These are phyloP conservation scores for Diglossa cyanea DNA, from an alignment of 2,797 vertebrate genomes.

Conservation along the genomic window DNA sequence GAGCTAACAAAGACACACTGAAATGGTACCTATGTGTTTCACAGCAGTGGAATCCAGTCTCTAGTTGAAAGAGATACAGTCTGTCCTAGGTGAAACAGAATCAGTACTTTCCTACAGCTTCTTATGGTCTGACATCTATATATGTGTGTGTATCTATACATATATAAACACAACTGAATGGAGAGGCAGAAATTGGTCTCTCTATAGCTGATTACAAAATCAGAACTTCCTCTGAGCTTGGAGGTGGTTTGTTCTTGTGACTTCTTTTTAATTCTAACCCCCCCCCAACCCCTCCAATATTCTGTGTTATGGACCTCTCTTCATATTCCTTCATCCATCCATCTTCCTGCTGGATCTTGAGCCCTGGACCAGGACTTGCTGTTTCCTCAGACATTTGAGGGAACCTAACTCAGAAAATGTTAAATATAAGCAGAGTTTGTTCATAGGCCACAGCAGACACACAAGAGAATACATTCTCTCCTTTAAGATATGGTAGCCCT, in stretches of 20 bases:
- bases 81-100: not conserved
- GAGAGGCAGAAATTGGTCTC: not conserved
- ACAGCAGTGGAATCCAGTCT: not conserved
- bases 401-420: not conserved
- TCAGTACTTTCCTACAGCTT: not conserved
- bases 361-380: not conserved
- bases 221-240: not conserved
- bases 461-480: not conserved
- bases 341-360: not conserved
- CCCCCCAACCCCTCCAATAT: not conserved
- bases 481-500: not conserved
- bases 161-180: not conserved
- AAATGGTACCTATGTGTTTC: not conserved
- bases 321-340: not conserved
- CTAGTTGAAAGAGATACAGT: not conserved
- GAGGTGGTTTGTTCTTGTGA: not conserved
- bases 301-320: not conserved
- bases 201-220: not conserved
- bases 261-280: not conserved
- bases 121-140: not conserved
- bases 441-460: not conserved
- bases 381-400: not conserved
- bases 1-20: not conserved
- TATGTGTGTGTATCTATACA: rapidly evolving
- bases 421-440: not conserved